These are phyloP conservation scores for Rhagium mordax DNA, from an alignment of 2,888 invertebrate species.

Conservation along the genomic window DNA sequence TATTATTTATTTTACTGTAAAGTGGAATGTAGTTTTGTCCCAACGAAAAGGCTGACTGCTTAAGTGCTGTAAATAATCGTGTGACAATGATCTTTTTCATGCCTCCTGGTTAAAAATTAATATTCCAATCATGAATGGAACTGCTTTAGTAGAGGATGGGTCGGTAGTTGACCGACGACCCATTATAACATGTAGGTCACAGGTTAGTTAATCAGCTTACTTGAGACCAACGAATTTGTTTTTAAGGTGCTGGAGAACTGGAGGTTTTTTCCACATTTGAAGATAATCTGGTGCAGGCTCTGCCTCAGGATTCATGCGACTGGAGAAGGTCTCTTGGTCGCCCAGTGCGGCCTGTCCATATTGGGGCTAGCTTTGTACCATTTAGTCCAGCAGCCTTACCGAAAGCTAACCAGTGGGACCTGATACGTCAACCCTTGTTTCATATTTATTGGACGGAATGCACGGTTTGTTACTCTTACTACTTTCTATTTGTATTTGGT, in stretches of 20 bases:
- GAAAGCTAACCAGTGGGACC: constrained; percentile 79
- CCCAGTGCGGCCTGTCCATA: constrained; percentile 86
- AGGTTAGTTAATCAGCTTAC: constrained; percentile 18
- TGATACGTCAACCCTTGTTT: constrained; percentile 91
- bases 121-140: constrained; percentile 75
- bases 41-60: neutral
- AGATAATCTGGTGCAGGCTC: constrained; percentile 82
- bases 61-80: constrained; percentile 3
- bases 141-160: constrained; percentile 72
- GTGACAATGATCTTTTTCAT: constrained; percentile 60
- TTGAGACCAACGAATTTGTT: neutral
- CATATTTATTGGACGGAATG: constrained; percentile 97
- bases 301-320: constrained; percentile 91
- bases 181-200: constrained; percentile 80
- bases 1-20: constrained; percentile 32
- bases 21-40: neutral
- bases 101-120: constrained; percentile 61
- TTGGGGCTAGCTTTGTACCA: constrained; percentile 87
- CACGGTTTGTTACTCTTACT: constrained; percentile 72
- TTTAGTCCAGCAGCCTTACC: constrained; percentile 84
- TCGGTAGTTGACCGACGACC: constrained; percentile 81
- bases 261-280: constrained; percentile 89
- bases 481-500: neutral
- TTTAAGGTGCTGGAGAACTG: constrained; percentile 83
- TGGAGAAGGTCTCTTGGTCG: constrained; percentile 94